Evolutionary conservation across 2,888 invertebrate species (phyloP).

Genomic region (Tribolium freemani): DNA sequence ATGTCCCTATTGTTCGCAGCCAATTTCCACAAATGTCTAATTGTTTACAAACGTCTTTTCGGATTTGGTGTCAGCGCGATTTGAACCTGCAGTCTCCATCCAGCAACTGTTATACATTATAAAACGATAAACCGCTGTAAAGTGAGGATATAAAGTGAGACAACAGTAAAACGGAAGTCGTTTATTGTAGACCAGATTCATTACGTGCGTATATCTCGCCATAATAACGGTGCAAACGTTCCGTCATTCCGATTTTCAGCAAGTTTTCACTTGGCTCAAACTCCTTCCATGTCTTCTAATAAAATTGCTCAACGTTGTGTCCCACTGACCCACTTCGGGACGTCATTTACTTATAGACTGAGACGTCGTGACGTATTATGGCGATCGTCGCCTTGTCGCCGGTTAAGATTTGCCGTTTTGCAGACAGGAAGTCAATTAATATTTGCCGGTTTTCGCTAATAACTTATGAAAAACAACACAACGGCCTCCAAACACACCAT

Average conservation of each 20-base stretch:
- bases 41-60: neutral
- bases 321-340: constrained; percentile 40
- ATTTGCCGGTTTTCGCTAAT: neutral
- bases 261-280: neutral
- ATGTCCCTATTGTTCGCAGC: neutral
- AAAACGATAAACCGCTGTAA: neutral
- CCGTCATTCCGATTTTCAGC: constrained; percentile 1
- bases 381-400: constrained; percentile 19
- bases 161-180: constrained; percentile 27
- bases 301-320: constrained; percentile 43
- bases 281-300: constrained; percentile 33
- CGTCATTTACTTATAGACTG: constrained; percentile 18
- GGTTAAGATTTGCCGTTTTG: neutral
- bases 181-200: constrained; percentile 29
- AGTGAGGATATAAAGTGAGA: constrained; percentile 4
- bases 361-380: constrained; percentile 19
- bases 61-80: neutral
- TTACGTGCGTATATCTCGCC: constrained; percentile 6
- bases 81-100: neutral
- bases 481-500: constrained; percentile 6
- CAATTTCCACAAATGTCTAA: neutral
- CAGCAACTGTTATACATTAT: neutral
- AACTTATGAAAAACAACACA: neutral
- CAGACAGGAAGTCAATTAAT: neutral
- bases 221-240: constrained; percentile 22